Conservation (phyloP, 2,888 invertebrate genomes). For the Stenoptilia bipunctidactyla region DNA sequence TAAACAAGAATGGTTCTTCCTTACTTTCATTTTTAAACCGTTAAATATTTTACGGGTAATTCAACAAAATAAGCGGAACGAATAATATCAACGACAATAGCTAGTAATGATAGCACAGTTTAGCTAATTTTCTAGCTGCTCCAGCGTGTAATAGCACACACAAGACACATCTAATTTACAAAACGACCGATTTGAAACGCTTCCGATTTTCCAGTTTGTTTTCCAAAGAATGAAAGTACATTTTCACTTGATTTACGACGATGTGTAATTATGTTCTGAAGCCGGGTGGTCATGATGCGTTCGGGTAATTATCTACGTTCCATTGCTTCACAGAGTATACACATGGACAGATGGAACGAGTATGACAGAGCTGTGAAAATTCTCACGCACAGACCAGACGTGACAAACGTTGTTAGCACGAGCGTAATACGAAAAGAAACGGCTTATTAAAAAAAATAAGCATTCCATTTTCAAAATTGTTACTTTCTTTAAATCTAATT, state of each 20-base stretch:
- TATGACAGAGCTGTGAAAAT: too few species aligned
- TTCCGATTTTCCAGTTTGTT: conserved; percentile 43
- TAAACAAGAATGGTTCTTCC: too few species aligned
- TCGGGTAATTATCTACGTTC: conserved; percentile 8
- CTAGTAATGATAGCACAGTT: conserved; percentile 11
- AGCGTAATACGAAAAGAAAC: neutral
- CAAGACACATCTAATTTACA: conserved; percentile 26
- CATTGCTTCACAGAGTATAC: conserved; percentile 2
- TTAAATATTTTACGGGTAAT: conserved; percentile 1
- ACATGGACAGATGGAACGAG: too few species aligned
- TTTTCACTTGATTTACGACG: conserved; percentile 34
- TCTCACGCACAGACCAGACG: too few species aligned
- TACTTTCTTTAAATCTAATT: too few species aligned
- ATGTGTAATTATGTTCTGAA: conserved; percentile 10
- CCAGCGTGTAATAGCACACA: conserved; percentile 8
- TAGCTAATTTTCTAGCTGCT: conserved; percentile 11
- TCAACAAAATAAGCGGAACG: conserved; percentile 12
- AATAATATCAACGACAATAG: conserved; percentile 13
- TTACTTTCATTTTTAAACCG: conserved; percentile 12
- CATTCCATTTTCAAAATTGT: too few species aligned
- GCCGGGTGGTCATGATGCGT: conserved; percentile 2
- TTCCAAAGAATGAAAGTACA: conserved; percentile 40
- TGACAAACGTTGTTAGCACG: too few species aligned
- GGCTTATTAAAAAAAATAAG: too few species aligned
- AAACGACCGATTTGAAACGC: conserved; percentile 24